Base-by-base conservation (phyloP, 2,113 vertebrate species). In the Pungitius pungitius region DNA sequence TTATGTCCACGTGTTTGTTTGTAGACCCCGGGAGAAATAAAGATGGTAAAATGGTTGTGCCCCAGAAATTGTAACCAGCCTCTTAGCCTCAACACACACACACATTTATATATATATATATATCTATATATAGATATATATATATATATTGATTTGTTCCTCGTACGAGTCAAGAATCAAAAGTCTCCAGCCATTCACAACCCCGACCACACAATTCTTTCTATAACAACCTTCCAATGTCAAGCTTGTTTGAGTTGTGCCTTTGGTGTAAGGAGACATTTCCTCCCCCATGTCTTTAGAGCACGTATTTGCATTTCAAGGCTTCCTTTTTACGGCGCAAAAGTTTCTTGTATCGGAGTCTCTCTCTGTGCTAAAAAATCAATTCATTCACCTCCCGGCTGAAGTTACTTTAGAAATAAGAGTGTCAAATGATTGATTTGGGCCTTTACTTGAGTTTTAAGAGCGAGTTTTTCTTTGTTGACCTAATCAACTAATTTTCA, bases 291-390 rank as follows among this genome's bases (percentile, higher is more conserved):
- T 26, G 70, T 66, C 56, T 69, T 49, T 11, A 35, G 24, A 67
- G 55, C 45, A 45, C 8, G 47, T 51, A 57, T 77, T 84, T 80
- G 40, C 67, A 84, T 84, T 75, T 75, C 70, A 86, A 82, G 65
- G 56, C 56, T 9, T 58, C 47, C 24, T 58, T 52, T 14, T 57
- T 26, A 27, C 0, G 11, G 22, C 57, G 11, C 20, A 45, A 55
- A 62, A 52, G 42, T 73, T 79, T 81, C 55, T 58, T 56, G 72
- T 59, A 59, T 68, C 54, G 65, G 43, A 61, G 43, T 73, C 26
- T 81, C 13, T 68, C 20, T 60, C 18, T 64, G 52, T 56, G 35
- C 14, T n/a, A 57, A 55, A n/a, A 72, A 85, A 79, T 77, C 80
- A 80, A 79, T 78, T 33, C 56, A 37, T 47, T 55, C 42, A 64